Conservation (phyloP, 2,113 vertebrate species). For the Garra rufa region DNA sequence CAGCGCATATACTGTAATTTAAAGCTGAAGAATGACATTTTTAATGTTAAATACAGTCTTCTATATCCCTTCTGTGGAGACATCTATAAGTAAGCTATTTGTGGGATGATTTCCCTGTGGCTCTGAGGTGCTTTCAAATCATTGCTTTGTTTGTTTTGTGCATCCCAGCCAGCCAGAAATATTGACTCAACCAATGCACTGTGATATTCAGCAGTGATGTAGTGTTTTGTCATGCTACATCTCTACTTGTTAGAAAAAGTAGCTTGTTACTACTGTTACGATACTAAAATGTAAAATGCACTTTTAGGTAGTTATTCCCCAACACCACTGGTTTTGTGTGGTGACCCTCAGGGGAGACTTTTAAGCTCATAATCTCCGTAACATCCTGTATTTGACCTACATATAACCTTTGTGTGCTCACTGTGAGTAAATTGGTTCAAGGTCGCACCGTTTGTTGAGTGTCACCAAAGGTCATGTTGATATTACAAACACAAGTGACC, state of each 20-base stretch:
- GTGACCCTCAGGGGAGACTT: background rate
- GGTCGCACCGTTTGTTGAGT: background rate
- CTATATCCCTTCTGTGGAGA: background rate
- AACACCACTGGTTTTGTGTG: background rate
- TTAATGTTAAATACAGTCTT: background rate
- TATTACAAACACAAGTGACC: background rate
- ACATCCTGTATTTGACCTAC: slow-evolving; percentile 8
- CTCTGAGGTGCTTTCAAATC: background rate
- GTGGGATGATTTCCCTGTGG: background rate
- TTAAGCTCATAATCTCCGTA: background rate
- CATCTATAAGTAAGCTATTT: background rate
- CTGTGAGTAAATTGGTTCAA: slow-evolving; percentile 1
- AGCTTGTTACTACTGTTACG: background rate
- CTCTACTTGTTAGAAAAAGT: background rate
- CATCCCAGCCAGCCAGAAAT: background rate
- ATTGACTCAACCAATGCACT: background rate
- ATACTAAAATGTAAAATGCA: background rate
- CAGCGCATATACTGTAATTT: background rate
- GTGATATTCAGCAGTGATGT: background rate
- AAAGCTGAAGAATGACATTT: background rate
- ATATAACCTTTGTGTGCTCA: background rate
- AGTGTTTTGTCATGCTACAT: background rate
- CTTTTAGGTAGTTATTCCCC: background rate
- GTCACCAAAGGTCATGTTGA: background rate
- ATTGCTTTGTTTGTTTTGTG: background rate